Percentiles rank a stretch among this genome's conserved stretches.
Conservation (phyloP, 2,113 vertebrate species). For the Solea senegalensis region DNA sequence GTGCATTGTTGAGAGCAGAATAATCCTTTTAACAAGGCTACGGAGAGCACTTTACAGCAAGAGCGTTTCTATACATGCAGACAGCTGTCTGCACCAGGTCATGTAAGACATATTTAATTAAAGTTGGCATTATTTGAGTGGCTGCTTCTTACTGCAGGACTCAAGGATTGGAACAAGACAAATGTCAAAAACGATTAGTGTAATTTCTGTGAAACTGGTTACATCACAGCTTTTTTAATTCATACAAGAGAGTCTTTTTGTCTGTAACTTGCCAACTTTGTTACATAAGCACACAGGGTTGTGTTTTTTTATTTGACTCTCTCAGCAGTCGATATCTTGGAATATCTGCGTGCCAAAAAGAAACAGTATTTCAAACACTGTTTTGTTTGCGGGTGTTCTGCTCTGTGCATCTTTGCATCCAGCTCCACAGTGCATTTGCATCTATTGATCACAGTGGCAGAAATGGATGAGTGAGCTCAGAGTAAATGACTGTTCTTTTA, state of each 20-base stretch:
- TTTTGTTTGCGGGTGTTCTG: constrained; percentile 15
- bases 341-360: constrained; percentile 32
- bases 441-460: constrained; percentile 41
- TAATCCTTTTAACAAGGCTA: constrained; percentile 66
- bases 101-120: constrained; percentile 42
- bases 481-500: constrained; percentile 21
- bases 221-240: constrained; percentile 23
- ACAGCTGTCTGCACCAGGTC: constrained; percentile 46
- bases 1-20: constrained; percentile 48
- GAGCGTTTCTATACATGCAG: constrained; percentile 31
- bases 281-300: constrained; percentile 45
- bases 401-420: constrained; percentile 12
- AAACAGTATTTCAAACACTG: constrained; percentile 17
- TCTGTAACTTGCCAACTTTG: constrained; percentile 16
- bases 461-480: constrained; percentile 22
- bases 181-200: constrained; percentile 11
- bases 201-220: background rate
- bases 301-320: constrained; percentile 49
- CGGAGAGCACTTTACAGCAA: constrained; percentile 29
- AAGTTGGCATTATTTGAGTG: constrained; percentile 55
- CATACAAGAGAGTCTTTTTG: constrained; percentile 10
- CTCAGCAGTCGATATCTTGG: constrained; percentile 35
- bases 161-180: background rate
- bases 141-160: background rate
- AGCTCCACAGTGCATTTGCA: constrained; percentile 15